Evolutionary conservation across 2,888 invertebrate genomes (phyloP).

Genomic region (Protophormia terraenovae): DNA sequence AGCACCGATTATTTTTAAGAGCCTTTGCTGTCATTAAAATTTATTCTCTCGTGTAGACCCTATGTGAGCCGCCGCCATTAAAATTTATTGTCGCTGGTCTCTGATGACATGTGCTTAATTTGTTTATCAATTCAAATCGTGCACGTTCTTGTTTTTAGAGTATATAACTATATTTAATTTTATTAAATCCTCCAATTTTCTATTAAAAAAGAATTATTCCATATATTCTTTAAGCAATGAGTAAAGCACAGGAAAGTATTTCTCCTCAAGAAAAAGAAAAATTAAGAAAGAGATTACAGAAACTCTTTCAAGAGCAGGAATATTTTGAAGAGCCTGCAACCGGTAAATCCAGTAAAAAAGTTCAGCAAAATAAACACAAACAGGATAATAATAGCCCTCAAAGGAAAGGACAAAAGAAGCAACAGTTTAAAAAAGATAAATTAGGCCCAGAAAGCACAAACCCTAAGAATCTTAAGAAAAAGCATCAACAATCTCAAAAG

Average conservation of each 20-base stretch:
- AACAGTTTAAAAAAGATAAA: not conserved
- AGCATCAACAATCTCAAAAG: not conserved
- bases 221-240: conserved; percentile 9
- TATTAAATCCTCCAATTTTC: not conserved
- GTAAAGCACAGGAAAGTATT: not conserved
- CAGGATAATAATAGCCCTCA: not conserved
- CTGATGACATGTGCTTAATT: conserved; percentile 44
- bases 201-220: not conserved
- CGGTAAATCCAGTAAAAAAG: not conserved
- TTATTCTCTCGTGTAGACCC: too few relatives aligned
- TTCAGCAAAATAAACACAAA: not conserved
- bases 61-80: too few relatives aligned
- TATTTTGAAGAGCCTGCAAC: not conserved
- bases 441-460: not conserved
- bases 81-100: too few relatives aligned
- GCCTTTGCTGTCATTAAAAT: too few relatives aligned
- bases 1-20: too few relatives aligned
- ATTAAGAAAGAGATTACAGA: conserved; percentile 55
- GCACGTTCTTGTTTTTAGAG: conserved; percentile 42
- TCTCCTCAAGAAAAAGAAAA: conserved; percentile 53
- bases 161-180: not conserved
- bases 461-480: not conserved
- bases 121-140: conserved; percentile 49
- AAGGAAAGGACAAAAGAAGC: not conserved
- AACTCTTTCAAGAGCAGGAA: conserved; percentile 51